Evolutionary conservation across 2,113 vertebrate genomes (phyloP), one percentile per base, ranked within the genome.

Genomic region (Edolisoma coerulescens): DNA sequence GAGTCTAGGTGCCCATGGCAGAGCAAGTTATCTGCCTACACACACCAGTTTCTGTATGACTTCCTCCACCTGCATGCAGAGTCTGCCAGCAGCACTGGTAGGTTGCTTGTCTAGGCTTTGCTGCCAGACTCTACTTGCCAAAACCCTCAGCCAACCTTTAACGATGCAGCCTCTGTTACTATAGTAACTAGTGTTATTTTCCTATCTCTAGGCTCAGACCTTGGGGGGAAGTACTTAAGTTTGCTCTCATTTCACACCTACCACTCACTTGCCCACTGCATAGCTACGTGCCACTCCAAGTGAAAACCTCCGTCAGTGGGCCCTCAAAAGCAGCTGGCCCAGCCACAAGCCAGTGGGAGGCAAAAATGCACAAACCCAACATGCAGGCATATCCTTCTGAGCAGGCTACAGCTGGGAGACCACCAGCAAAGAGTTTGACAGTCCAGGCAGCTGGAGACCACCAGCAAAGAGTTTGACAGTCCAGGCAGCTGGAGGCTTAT

Each of bases 31-130:
- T 28, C 90, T 91, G 65, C 87, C 94, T 87, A 94, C 85, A n/a
- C 47, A 1, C 37, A 91, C 57, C 37, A 69, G 70, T 84, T 91
- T 93, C 74, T 93, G 56, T 59, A 60, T 24, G 35, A 84, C 59
- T 96, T 94, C 93, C 74, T 87, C 87, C 94, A 96, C 92, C 95
- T 97, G 90, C 87, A 45, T 8, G 67, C 68, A 49, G 44, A 68
- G 39, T 8, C 70, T 79, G 85, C 94, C 96, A 94, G 49, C 88
- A 90, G 52, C 74, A 82, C 61, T 44, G 44, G 37, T 94, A n/a
- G 44, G 81, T 75, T 78, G 84, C 84, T 90, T 76, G 37, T 77
- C 63, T 77, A 80, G 63, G 68, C 68, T 84, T 90, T 84, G 12
- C 68, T 89, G 89, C 89, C 80, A 94, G 86, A 57, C 44, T 64